phyloP scores from a whole-genome alignment of 1,140 invertebrate species.

The Diabrotica virgifera region DNA sequence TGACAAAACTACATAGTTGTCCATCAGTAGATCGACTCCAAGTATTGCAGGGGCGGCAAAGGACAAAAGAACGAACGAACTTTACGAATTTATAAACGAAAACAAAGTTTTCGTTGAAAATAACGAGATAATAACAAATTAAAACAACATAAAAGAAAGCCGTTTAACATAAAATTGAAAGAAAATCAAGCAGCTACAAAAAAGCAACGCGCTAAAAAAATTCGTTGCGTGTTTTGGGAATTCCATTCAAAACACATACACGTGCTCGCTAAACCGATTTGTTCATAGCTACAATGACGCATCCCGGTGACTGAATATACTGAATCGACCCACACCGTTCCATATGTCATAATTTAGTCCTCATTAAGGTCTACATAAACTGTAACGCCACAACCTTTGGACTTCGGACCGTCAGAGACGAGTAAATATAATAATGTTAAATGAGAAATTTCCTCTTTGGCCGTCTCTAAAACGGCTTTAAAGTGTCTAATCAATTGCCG shows the following conservation, averaged over 20 bases:
- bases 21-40: too few relatives aligned
- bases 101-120: too few relatives aligned
- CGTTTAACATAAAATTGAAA: too few relatives aligned
- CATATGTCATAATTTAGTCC: not conserved
- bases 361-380: not conserved
- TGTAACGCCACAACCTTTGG: conserved; percentile 5
- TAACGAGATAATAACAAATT: too few relatives aligned
- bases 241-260: not conserved
- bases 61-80: too few relatives aligned
- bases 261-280: not conserved
- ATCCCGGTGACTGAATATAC: not conserved
- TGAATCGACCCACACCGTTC: not conserved
- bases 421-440: not conserved
- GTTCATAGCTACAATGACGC: not conserved
- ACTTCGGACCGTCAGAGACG: conserved; percentile 8
- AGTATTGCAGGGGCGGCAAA: too few relatives aligned
- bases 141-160: too few relatives aligned
- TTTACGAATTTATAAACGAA: too few relatives aligned
- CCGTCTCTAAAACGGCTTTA: conserved; percentile 5
- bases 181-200: too few relatives aligned
- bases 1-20: too few relatives aligned
- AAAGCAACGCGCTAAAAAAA: too few relatives aligned
- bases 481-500: not conserved
- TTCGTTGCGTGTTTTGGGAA: not conserved
- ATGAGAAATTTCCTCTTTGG: conserved; percentile 11